These are phyloP conservation scores for Drosophila obscura DNA, from an alignment of 1,140 invertebrate genomes.

Conservation along the genomic window DNA sequence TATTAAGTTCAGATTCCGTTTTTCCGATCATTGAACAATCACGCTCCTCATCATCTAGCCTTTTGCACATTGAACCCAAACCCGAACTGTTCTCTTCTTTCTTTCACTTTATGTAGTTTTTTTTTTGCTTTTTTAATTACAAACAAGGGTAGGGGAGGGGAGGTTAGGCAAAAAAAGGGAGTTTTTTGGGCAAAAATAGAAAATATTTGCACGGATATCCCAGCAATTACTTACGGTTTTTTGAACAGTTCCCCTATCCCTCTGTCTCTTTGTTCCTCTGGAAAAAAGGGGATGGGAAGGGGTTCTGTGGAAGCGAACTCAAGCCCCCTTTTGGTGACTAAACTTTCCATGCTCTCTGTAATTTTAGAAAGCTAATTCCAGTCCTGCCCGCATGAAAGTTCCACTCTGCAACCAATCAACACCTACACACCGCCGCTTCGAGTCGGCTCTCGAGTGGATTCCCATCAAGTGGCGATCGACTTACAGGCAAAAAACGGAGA, in stretches of 20 bases:
- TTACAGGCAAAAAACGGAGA: constrained; percentile 40
- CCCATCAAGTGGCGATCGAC: constrained; percentile 60
- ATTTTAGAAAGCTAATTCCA: constrained; percentile 38
- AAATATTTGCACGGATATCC: constrained; percentile 80
- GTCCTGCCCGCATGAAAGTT: constrained; percentile 27
- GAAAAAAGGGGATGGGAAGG: not conserved
- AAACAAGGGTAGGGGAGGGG: constrained; percentile 67
- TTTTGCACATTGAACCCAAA: constrained; percentile 68
- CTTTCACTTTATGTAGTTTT: constrained; percentile 14
- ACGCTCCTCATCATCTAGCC: constrained; percentile 74
- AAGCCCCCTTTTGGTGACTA: not conserved
- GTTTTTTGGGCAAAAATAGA: constrained; percentile 74
- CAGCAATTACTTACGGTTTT: constrained; percentile 77
- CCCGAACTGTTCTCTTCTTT: constrained; percentile 20
- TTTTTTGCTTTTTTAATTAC: constrained; percentile 67
- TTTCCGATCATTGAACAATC: constrained; percentile 58
- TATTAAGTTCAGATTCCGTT: constrained; percentile 44
- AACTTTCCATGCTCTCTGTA: constrained; percentile 2
- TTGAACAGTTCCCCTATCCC: constrained; percentile 49
- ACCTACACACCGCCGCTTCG: constrained; percentile 41
- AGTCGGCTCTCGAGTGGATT: constrained; percentile 34
- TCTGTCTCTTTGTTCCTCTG: not conserved
- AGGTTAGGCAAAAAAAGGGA: constrained; percentile 31
- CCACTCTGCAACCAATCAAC: constrained; percentile 42
- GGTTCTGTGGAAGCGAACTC: not conserved